A percentile compares a stretch with the other conserved stretches of the same genome.
Evolutionary conservation across 2,113 vertebrate genomes (phyloP).

Genomic region (Istiophorus platypterus): DNA sequence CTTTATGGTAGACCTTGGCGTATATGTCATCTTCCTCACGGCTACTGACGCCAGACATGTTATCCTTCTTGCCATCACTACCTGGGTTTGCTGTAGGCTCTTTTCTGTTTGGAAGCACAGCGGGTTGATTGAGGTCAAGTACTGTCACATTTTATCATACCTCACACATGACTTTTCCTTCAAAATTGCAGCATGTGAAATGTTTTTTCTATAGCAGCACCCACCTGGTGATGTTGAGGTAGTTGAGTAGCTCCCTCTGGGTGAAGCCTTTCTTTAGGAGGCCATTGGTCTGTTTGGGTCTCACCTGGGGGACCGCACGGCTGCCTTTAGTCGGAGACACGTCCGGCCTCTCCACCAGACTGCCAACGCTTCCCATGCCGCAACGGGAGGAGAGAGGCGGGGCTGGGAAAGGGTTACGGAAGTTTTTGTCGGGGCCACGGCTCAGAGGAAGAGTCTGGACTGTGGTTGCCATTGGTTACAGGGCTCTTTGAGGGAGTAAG

Average conservation of each 20-base stretch:
- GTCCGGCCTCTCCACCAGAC: constrained; percentile 94
- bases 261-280: constrained; percentile 91
- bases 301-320: constrained; percentile 85
- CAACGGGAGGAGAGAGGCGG: constrained; percentile 78
- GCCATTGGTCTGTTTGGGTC: constrained; percentile 89
- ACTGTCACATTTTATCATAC: not conserved
- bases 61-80: constrained; percentile 79
- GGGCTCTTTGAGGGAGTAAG: constrained; percentile 72
- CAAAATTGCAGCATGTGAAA: not conserved
- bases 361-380: constrained; percentile 97
- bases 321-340: constrained; percentile 85
- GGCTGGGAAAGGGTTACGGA: constrained; percentile 79
- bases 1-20: constrained; percentile 89
- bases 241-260: constrained; percentile 94
- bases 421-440: constrained; percentile 85
- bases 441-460: constrained; percentile 90
- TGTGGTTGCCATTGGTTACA: constrained; percentile 95
- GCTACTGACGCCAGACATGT: constrained; percentile 68
- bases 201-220: not conserved
- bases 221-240: constrained; percentile 91
- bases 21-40: constrained; percentile 87
- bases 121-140: constrained; percentile 13
- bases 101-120: constrained; percentile 80
- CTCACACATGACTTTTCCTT: not conserved
- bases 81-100: constrained; percentile 82